Percentiles rank a stretch among this genome's conserved stretches.
Evolutionary conservation across 2,888 invertebrate genomes (phyloP).

Genomic region (Mechanitis mazaeus): DNA sequence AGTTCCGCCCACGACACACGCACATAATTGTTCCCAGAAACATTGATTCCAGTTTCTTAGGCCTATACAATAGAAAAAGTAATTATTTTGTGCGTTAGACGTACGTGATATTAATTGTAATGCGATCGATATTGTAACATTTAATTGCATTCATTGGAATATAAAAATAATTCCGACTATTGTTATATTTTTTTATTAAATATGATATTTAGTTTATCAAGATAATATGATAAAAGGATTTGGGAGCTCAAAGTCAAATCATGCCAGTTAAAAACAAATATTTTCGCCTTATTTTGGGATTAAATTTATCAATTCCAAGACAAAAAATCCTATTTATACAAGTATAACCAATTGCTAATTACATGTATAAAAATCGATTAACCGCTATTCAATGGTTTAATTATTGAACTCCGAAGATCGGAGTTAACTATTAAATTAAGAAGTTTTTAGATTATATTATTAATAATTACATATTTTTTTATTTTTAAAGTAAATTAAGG

Average conservation of each 20-base stretch:
- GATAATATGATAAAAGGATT: too few relatives aligned
- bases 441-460: too few relatives aligned
- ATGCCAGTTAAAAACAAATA: too few relatives aligned
- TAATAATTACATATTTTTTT: background rate
- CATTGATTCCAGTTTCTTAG: constrained; percentile 55
- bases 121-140: constrained; percentile 29
- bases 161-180: background rate
- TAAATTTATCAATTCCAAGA: too few relatives aligned
- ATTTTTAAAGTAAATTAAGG: background rate
- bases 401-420: too few relatives aligned
- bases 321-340: too few relatives aligned
- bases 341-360: too few relatives aligned
- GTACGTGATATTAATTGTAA: constrained; percentile 35
- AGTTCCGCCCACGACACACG: constrained; percentile 54
- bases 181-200: too few relatives aligned
- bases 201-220: too few relatives aligned
- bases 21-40: constrained; percentile 66
- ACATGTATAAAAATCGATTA: constrained; percentile 9
- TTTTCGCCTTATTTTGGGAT: too few relatives aligned
- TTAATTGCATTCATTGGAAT: constrained; percentile 22
- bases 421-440: too few relatives aligned
- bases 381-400: background rate
- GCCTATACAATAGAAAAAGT: constrained; percentile 48
- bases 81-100: constrained; percentile 52
- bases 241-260: too few relatives aligned